Conservation (phyloP, 2,113 vertebrate species). For the Catharus bicknelli region DNA sequence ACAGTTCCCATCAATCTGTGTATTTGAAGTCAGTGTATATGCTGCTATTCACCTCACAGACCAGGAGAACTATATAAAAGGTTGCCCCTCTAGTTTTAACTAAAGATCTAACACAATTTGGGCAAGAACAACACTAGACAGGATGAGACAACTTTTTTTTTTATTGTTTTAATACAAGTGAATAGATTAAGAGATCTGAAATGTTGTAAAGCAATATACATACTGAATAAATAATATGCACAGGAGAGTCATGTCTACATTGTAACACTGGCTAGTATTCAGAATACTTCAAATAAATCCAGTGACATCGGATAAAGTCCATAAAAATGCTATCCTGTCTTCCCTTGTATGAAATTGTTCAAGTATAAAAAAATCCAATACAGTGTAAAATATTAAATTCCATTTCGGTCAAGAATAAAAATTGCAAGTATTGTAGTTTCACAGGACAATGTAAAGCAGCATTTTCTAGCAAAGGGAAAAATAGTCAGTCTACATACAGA, state of each 20-base stretch:
- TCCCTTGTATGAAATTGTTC: conserved; percentile 99
- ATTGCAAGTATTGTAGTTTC: conserved; percentile 92
- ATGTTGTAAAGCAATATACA: conserved; percentile 85
- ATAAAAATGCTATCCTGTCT: conserved; percentile 92
- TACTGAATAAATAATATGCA: conserved; percentile 89
- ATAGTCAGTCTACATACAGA: conserved; percentile 78
- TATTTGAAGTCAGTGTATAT: neutral
- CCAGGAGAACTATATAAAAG: neutral
- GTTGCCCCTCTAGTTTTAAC: neutral
- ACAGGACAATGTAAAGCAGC: conserved; percentile 93
- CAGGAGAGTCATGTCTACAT: conserved; percentile 90
- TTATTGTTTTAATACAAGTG: conserved; percentile 93
- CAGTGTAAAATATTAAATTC: conserved; percentile 97
- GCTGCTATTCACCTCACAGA: neutral
- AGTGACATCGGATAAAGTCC: conserved; percentile 93
- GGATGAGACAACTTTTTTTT: conserved; percentile 69
- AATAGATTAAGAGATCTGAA: conserved; percentile 92
- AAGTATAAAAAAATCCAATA: conserved; percentile 99
- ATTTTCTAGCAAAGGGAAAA: conserved; percentile 77
- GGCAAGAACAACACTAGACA: conserved; percentile 39
- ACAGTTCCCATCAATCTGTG: neutral
- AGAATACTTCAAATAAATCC: conserved; percentile 91
- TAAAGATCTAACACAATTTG: neutral
- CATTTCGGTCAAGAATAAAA: conserved; percentile 92
- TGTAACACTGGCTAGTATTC: conserved; percentile 85